Conservation (phyloP, 2,888 invertebrate genomes). For the Phyllotreta striolata region DNA sequence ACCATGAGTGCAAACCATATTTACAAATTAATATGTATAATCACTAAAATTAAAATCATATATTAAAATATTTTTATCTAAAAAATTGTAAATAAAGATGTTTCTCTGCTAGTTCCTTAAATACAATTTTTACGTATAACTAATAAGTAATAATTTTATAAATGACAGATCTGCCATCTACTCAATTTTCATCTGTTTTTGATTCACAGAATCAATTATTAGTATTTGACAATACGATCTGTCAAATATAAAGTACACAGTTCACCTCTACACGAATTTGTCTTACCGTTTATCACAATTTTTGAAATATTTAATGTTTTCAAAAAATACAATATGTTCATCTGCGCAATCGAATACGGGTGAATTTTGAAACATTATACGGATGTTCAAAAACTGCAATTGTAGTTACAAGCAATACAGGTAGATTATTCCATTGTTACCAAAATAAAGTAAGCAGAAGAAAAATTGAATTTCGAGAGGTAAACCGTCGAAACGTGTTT, state of each 20-base stretch:
- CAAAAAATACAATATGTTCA: too few relatives aligned
- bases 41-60: conserved; percentile 13
- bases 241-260: conserved; percentile 35
- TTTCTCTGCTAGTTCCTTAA: not conserved
- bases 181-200: not conserved
- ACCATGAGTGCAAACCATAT: conserved; percentile 52
- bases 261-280: conserved; percentile 51
- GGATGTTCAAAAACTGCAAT: too few relatives aligned
- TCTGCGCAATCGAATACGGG: too few relatives aligned
- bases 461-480: conserved; percentile 7
- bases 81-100: conserved; percentile 4
- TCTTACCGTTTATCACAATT: conserved; percentile 55
- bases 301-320: too few relatives aligned
- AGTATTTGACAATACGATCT: conserved; percentile 11
- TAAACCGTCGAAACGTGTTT: conserved; percentile 38
- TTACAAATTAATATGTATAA: conserved; percentile 50
- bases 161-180: conserved; percentile 10
- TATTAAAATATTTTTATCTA: conserved; percentile 7
- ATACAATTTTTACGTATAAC: not conserved
- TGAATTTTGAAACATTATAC: too few relatives aligned
- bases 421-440: not conserved
- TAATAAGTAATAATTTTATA: conserved; percentile 3
- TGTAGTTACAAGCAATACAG: too few relatives aligned
- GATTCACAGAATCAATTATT: conserved; percentile 11
- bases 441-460: conserved; percentile 27